Conservation (phyloP, 2,797 vertebrate genomes). For the Delichon dasypus region DNA sequence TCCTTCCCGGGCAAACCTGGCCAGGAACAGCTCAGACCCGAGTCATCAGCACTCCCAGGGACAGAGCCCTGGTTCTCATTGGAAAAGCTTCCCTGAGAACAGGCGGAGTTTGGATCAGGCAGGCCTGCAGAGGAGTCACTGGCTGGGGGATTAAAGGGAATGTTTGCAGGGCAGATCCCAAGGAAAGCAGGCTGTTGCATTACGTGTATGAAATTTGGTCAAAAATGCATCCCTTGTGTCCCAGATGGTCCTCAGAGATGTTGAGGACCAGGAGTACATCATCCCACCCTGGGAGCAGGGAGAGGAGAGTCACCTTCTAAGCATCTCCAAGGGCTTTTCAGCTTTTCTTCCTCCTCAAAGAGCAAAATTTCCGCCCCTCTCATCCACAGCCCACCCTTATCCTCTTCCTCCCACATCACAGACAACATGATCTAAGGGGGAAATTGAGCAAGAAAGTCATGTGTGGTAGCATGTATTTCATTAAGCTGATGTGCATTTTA, state of each 20-base stretch:
- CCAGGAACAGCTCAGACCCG: constrained; percentile 11
- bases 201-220: not conserved
- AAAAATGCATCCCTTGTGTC: not conserved
- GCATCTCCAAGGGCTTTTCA: not conserved
- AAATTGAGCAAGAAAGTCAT: not conserved
- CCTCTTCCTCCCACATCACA: not conserved
- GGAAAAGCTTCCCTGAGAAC: not conserved
- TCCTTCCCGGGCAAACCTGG: not conserved
- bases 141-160: not conserved
- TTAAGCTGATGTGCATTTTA: not conserved
- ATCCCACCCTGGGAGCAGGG: not conserved
- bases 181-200: not conserved
- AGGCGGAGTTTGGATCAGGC: not conserved
- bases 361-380: rapidly evolving
- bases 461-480: not conserved
- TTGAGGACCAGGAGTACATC: not conserved
- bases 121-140: not conserved
- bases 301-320: not conserved
- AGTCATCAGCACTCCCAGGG: not conserved
- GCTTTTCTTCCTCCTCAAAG: not conserved
- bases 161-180: not conserved
- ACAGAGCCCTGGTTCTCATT: not conserved
- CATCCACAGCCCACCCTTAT: not conserved
- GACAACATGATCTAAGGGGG: not conserved
- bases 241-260: not conserved